These are phyloP conservation scores for Meloe dianella DNA, from an alignment of 2,888 invertebrate species.

Conservation along the genomic window DNA sequence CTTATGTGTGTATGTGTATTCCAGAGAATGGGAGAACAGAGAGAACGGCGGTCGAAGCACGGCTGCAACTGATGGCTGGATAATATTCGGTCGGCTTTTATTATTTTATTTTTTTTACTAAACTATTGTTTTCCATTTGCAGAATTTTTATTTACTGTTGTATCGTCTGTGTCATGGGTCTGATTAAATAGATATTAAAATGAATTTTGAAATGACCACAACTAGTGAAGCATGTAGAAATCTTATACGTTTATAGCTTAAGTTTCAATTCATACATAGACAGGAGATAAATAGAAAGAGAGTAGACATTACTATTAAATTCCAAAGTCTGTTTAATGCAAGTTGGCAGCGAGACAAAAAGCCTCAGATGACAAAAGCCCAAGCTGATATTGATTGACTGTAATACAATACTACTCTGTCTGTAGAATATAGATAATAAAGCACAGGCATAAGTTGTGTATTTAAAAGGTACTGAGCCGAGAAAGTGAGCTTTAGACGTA, in stretches of 20 bases:
- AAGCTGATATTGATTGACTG: conserved; percentile 38
- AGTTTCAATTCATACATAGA: background rate
- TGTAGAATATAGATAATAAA: conserved; percentile 35
- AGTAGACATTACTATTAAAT: conserved; percentile 41
- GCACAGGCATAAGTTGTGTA: conserved; percentile 38
- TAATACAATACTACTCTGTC: conserved; percentile 36
- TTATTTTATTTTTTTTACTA: conserved; percentile 49
- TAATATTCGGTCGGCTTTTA: conserved; percentile 53
- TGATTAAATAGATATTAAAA: conserved; percentile 41
- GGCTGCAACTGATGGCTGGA: conserved; percentile 57
- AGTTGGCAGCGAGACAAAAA: conserved; percentile 49
- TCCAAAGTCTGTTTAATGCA: conserved; percentile 46
- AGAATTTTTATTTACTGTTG: conserved; percentile 37
- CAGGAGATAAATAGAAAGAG: conserved; percentile 1
- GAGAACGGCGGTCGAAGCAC: conserved; percentile 40
- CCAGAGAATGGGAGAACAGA: conserved; percentile 11
- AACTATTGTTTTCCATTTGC: conserved; percentile 53
- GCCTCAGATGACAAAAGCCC: conserved; percentile 43
- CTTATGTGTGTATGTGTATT: conserved; percentile 32
- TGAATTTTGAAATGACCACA: background rate
- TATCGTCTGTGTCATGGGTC: conserved; percentile 29
- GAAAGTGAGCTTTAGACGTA: conserved; percentile 39
- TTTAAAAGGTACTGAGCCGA: conserved; percentile 43
- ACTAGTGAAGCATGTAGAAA: background rate
- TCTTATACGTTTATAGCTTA: conserved; percentile 3